phyloP scores from a whole-genome alignment of 2,113 vertebrate species.

The Myotis davidii region DNA sequence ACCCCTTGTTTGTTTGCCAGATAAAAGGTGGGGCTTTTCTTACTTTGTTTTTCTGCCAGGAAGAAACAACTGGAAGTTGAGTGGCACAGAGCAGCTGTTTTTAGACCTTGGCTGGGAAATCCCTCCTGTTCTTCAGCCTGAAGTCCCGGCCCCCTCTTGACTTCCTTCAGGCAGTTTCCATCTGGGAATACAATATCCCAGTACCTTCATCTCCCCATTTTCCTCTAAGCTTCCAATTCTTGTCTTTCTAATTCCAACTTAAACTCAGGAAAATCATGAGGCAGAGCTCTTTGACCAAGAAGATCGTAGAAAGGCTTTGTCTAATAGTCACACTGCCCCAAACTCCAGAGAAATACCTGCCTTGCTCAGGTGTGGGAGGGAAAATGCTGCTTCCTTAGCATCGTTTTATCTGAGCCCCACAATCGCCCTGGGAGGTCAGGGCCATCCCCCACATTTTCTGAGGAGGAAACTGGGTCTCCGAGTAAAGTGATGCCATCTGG shows the following conservation, averaged over 20 bases:
- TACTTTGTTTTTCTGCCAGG: conserved; percentile 47
- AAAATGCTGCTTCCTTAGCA: background rate
- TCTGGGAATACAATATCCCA: background rate
- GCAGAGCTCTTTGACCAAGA: background rate
- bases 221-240: background rate
- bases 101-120: conserved; percentile 53
- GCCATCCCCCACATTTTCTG: background rate
- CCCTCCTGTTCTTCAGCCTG: background rate
- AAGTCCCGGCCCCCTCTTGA: background rate
- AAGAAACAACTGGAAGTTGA: conserved; percentile 50
- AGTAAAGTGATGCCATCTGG: background rate
- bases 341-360: background rate
- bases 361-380: background rate
- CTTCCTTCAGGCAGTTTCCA: background rate
- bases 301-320: background rate
- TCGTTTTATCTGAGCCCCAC: background rate
- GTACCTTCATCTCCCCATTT: background rate
- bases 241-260: background rate
- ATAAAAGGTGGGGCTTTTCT: conserved; percentile 22
- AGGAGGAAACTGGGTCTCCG: background rate
- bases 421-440: too few species aligned
- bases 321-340: background rate
- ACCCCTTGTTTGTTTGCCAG: conserved; percentile 50
- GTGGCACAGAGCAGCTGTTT: conserved; percentile 38
- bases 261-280: background rate